Evolutionary conservation across 2,797 vertebrate species (phyloP).

Genomic region (Scyliorhinus canicula): DNA sequence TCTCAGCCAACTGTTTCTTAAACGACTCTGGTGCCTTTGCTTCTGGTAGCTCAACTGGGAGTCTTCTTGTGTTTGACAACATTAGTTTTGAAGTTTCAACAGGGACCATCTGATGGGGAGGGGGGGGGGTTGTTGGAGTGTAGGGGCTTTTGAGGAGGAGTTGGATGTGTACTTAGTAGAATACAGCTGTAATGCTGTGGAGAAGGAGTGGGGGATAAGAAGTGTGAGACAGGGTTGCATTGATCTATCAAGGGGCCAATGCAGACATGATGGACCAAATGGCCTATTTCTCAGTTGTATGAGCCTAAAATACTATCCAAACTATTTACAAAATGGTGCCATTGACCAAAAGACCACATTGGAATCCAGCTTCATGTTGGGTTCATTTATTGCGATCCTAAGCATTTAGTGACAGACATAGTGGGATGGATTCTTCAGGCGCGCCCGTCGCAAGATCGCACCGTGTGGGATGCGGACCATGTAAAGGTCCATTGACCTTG

Average conservation of each 20-base stretch:
- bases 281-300: neutral
- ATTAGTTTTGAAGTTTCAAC: conserved; percentile 26
- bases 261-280: neutral
- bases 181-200: neutral
- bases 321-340: neutral
- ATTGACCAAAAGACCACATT: neutral
- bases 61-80: neutral
- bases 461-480: too few relatives aligned
- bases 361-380: neutral
- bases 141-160: neutral
- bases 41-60: neutral
- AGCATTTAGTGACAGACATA: neutral
- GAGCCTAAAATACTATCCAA: neutral
- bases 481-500: too few relatives aligned
- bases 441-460: too few relatives aligned
- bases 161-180: neutral
- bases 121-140: too few relatives aligned
- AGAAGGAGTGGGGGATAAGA: neutral
- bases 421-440: too few relatives aligned
- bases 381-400: neutral
- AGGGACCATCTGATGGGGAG: too few relatives aligned
- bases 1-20: neutral
- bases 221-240: neutral
- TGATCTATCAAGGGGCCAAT: neutral
- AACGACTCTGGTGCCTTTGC: neutral